Evolutionary conservation across 2,888 invertebrate species (phyloP), one percentile per base, ranked within the genome.

Genomic region (Papilio demoleus): DNA sequence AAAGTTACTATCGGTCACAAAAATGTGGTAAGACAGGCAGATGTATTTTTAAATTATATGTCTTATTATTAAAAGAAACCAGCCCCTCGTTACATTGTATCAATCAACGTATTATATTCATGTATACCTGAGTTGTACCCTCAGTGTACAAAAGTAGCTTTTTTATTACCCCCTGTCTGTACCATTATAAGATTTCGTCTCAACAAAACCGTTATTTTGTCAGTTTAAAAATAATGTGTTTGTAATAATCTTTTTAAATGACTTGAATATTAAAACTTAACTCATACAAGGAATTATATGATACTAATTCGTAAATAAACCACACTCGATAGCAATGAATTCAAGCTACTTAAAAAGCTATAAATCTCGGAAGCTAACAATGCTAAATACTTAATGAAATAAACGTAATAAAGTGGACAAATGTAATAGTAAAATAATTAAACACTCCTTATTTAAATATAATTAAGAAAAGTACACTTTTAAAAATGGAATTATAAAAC

Each of bases 91-190:
- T n/a, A n/a, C n/a, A n/a, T n/a, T 47, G 47, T 47, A 22, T 47
- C 12, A 47, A 47, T 47, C 47, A 47, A 47, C 19, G 17, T n/a
- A n/a, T n/a, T n/a, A n/a, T n/a, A 24, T 24, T 4, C 8, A 4
- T 31, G 17, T 24, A 2, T 62, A 62, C 61, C 61, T 62, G 61
- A 31, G 27, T 45, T 34, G 31, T 31, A 45, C 61, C 45, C 61
- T 31, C 31, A 45, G 61, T 24, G 12, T 12, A 62, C 45, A 45
- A 45, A 12, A 31, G 45, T 17, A 3, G 47, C 9, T 31, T 62
- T 62, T 62, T 62, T 19, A 12, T 17, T 27, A 45, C 45, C 45
- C 31, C 14, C 4, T 42, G 27, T 17, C 24, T 42, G n/a, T 24
- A 4, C 31, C 31, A 11, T 22, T 47, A 47, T 9, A 47, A 47